These are phyloP conservation scores for Graptemys geographica DNA, from an alignment of 2,797 vertebrate genomes.

Conservation along the genomic window DNA sequence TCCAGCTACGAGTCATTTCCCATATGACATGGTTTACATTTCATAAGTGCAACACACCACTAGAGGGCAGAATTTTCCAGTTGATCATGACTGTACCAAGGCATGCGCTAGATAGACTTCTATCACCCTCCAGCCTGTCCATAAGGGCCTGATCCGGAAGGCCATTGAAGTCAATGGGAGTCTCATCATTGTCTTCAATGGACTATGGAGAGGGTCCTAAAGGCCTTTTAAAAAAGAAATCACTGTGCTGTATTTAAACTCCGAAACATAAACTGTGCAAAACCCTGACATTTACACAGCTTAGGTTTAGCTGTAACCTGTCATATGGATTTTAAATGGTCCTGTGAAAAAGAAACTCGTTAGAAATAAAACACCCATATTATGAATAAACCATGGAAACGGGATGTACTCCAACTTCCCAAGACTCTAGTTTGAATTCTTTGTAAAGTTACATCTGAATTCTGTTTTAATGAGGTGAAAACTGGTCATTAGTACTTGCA, in stretches of 20 bases:
- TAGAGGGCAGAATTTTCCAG: conserved; percentile 37
- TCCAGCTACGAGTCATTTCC: not conserved
- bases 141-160: not conserved
- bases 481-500: fast-evolving
- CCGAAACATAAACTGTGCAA: conserved; percentile 45
- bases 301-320: not conserved
- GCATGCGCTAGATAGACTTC: not conserved
- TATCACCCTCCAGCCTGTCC: not conserved
- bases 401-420: not conserved
- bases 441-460: not conserved
- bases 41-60: not conserved
- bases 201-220: not conserved
- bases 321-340: conserved; percentile 11
- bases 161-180: not conserved
- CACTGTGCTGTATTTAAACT: conserved; percentile 37
- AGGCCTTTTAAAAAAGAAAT: not conserved
- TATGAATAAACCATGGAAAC: not conserved
- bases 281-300: not conserved
- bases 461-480: fast-evolving
- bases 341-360: conserved; percentile 17
- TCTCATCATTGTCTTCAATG: not conserved
- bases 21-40: fast-evolving
- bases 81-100: not conserved
- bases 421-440: not conserved
- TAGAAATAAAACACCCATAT: not conserved